Evolutionary conservation across 2,888 invertebrate genomes (phyloP), one percentile per base, ranked within the genome.

Genomic region (Monochamus alternatus): DNA sequence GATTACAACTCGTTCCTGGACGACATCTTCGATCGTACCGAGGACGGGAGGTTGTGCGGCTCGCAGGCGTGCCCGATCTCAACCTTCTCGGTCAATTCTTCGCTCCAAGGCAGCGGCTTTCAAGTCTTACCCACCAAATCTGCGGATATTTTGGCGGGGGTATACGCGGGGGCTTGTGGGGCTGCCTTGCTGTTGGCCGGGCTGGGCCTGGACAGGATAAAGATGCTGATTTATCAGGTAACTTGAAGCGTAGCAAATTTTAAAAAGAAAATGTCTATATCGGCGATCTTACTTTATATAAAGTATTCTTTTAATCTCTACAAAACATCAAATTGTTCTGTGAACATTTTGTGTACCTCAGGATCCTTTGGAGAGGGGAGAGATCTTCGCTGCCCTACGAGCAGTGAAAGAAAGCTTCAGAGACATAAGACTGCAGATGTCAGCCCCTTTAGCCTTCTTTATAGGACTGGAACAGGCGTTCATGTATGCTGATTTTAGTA

Each of bases 381-480:
- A 91, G 75, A 88, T 76, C 87, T 87, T 62, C 88, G 90, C 84
- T 86, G 91, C 65, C 82, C 89, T 85, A 84, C 90, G 82, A 87
- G 92, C 84, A 85, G 91, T 90, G 84, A 89, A 87, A 72, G 89
- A 89, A 52, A 89, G 91, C 1, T 91, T 93, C 80, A 90, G 90
- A 75, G 94, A 94, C 85, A 91, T 92, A 0, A 90, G 92, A 69
- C 89, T 95, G 52, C 91, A 94, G 81, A 91, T 95, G 52, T 94
- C 94, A 2, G 93, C 94, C 0, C 95, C 96, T 0, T 91, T 96
- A 88, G 94, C 95, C 3, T 90, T 95, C 59, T 96, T 95, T 85
- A 95, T 96, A 79, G 96, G 96, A 77, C 91, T 95, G 75, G 95
- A 96, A 87, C 96, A 96, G 89, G 95, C 95, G 81, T 95, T 96